Base-by-base conservation (phyloP, 2,888 invertebrate genomes). In the Carcina quercana region DNA sequence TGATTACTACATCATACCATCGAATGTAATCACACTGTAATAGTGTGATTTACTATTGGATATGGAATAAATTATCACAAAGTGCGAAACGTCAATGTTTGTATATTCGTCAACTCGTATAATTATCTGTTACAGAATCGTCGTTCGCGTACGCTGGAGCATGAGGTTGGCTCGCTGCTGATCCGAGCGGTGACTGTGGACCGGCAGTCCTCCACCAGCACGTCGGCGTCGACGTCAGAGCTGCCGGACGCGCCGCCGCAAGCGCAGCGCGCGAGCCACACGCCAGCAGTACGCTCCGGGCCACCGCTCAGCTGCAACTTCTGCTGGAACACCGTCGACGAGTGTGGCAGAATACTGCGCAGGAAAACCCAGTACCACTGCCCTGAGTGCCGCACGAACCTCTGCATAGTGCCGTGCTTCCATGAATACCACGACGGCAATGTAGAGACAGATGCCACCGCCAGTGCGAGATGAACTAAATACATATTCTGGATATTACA, bases 291-390 rank as follows among this genome's bases (percentile, higher is more conserved):
- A 91, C 50, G 95, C 32, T 89, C 91, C 5, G 95, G 95, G 0
- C 94, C 95, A 3, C 94, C 94, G 2, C 76, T 95, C 40, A 93
- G 94, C 47, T 95, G 95, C 73, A 94, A 94, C 75, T 94, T 91
- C 66, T 95, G 95, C 74, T 95, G 95, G 95, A 95, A 95, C 66
- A 94, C 94, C 0, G 92, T 94, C 26, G 94, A 95, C 65, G 89
- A 88, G 26, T 91, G 91, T 71, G 93, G 93, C 20, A 83, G 94
- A 43, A 94, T 94, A 53, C 80, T 94, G 30, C 87, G 95, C 26
- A 86, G 38, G 37, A 95, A 95, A 78, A 95, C 95, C 1, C 94
- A 95, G 69, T 95, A 94, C 70, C 93, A 94, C 60, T 95, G 95
- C 74, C 94, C 94, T 0, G 94, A 95, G 67, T 95, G 95, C 68